Base-by-base conservation (phyloP, 1,140 invertebrate genomes). In the Aleiodes sp. region DNA sequence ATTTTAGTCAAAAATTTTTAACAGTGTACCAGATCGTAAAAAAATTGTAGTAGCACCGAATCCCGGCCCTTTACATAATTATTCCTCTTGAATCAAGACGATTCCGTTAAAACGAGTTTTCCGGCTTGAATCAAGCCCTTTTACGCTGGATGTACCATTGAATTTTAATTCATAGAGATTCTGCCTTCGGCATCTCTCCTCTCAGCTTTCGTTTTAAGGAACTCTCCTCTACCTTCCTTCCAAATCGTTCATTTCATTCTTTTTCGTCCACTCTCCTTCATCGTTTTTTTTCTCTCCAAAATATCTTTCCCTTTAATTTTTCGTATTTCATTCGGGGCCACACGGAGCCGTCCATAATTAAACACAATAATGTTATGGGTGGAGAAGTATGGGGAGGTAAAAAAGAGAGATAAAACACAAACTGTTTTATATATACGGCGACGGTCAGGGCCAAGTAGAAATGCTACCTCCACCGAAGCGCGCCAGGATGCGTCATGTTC, bases 401-500 rank as follows among this genome's bases (percentile, higher is more conserved):
- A 39, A 65, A 39, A 43, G n/a, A n/a, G n/a, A n/a, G n/a, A n/a
- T n/a, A n/a, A n/a, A n/a, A n/a, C n/a, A n/a, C n/a, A n/a, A n/a
- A n/a, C n/a, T 41, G 19, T 62, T 62, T 62, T 41, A 41, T 62
- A 62, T 33, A 62, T 29, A 21, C 41, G 43, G 26, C 21, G 33
- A 63, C 35, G 35, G 61, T 19, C 35, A 7, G 33, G 24, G 24
- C 61, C 61, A 39, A 37, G 43, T 65, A 26, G 39, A 43, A 37
- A 46, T 56, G 63, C 37, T 29, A 52, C 46, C 29, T 37, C 33
- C 60, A 62, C n/a, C 33, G 60, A 62, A 33, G 60, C 33, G 37
- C 24, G 61, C n/a, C 59, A 63, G 59, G 59, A 62, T 62, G 37
- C 63, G 60, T 70, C 61, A 70, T 70, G 68, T 70, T 61, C 41